Conservation (phyloP, 2,797 vertebrate species). For the Scomberomorus guttatus region DNA sequence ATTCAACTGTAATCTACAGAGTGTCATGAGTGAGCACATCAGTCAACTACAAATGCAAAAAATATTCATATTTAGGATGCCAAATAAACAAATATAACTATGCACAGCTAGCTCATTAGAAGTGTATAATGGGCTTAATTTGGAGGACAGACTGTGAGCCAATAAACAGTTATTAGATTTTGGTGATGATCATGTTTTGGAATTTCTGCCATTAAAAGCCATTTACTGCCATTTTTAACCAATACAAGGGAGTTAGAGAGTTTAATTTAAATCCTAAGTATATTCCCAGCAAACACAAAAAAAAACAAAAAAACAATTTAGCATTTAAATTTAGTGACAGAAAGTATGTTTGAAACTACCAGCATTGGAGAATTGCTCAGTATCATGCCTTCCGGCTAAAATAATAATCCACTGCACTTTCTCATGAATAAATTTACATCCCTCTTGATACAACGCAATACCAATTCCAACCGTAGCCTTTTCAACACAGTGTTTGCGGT, state of each 20-base stretch:
- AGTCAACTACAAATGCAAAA: background rate
- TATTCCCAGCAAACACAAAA: slow-evolving; percentile 19
- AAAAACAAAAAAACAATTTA: slow-evolving; percentile 28
- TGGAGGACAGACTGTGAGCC: background rate
- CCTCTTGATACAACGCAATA: slow-evolving; percentile 32
- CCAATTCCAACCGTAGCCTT: slow-evolving; percentile 25
- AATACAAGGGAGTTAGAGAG: background rate
- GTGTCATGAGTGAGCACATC: background rate
- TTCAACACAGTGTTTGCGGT: slow-evolving; percentile 23
- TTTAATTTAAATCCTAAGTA: slow-evolving; percentile 17
- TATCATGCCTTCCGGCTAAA: slow-evolving; percentile 56
- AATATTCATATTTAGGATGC: background rate
- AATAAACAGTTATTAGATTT: slow-evolving; percentile 1
- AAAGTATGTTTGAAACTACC: slow-evolving; percentile 38
- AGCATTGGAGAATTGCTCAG: slow-evolving; percentile 27
- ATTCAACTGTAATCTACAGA: background rate
- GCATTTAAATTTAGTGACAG: slow-evolving; percentile 31
- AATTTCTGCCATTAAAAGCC: slow-evolving; percentile 2
- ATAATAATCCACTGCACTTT: slow-evolving; percentile 63
- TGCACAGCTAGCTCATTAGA: too few species aligned
- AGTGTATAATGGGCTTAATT: slow-evolving; percentile 1
- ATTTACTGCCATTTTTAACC: background rate
- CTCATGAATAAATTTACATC: slow-evolving; percentile 76
- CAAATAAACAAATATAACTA: background rate
- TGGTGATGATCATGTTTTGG: background rate